phyloP scores from a whole-genome alignment of 2,797 vertebrate species.

The Clarias laeviceps region DNA sequence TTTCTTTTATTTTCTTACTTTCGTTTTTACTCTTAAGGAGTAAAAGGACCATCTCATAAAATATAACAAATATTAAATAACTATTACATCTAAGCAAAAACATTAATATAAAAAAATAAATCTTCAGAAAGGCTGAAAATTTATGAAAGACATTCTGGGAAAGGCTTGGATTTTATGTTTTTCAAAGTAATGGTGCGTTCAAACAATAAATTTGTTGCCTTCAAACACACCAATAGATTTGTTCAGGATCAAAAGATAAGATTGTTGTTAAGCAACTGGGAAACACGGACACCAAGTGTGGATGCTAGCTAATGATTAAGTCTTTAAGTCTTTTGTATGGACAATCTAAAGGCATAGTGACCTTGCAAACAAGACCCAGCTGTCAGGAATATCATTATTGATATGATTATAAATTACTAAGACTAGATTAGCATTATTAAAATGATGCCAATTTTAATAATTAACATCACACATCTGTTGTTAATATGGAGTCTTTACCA shows the following conservation, averaged over 20 bases:
- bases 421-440: neutral
- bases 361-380: neutral
- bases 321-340: conserved; percentile 6
- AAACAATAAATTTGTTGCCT: neutral
- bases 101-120: neutral
- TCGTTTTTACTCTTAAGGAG: too few species aligned
- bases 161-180: neutral
- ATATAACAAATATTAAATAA: neutral
- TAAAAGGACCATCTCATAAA: neutral
- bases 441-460: neutral
- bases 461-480: neutral
- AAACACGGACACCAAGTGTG: neutral
- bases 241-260: conserved; percentile 17
- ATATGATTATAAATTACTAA: neutral
- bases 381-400: neutral
- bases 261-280: neutral
- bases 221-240: neutral
- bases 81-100: neutral
- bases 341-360: neutral
- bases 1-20: too few species aligned
- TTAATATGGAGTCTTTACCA: neutral
- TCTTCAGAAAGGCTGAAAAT: neutral
- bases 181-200: neutral
- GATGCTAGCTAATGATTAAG: conserved; percentile 9
- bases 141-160: neutral